These are phyloP conservation scores for Chalcosyrphus nemorum DNA, from an alignment of 2,888 invertebrate species.

Conservation along the genomic window DNA sequence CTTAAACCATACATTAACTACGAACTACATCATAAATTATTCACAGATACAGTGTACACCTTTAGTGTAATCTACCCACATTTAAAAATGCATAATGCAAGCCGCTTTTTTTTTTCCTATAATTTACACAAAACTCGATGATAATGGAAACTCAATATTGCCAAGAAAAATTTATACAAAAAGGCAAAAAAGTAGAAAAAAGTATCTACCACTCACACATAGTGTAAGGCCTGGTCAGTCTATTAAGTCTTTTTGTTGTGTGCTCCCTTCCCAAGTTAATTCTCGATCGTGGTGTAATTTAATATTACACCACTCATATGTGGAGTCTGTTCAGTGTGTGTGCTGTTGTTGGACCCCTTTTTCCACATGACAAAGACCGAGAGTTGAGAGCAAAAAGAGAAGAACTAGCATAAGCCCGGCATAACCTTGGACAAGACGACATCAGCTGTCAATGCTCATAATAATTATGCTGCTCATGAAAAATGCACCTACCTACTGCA, in stretches of 20 bases:
- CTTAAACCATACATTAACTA: conserved; percentile 23
- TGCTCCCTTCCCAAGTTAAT: conserved; percentile 23
- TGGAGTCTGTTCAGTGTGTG: conserved; percentile 1
- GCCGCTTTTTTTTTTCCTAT: conserved; percentile 41
- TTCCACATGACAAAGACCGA: conserved; percentile 44
- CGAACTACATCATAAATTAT: conserved; percentile 59
- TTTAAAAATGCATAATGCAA: conserved; percentile 70
- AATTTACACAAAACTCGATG: conserved; percentile 65
- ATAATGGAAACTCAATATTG: conserved; percentile 70
- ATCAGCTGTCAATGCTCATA: conserved; percentile 73
- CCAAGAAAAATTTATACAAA: background rate
- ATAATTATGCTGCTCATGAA: conserved; percentile 71
- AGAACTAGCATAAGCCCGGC: conserved; percentile 44
- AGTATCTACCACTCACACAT: conserved; percentile 18
- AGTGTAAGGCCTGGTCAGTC: conserved; percentile 49
- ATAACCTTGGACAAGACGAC: conserved; percentile 73
- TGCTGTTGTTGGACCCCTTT: background rate
- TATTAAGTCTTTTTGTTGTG: conserved; percentile 54
- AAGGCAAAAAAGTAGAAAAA: conserved; percentile 12
- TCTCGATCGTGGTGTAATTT: conserved; percentile 60
- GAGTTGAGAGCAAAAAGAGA: background rate
- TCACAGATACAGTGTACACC: conserved; percentile 14
- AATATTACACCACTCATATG: conserved; percentile 54
- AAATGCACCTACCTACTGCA: conserved; percentile 20
- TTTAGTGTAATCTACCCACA: conserved; percentile 62